Base-by-base conservation (phyloP, 2,888 invertebrate species). In the Euspilapteryx auroguttella region DNA sequence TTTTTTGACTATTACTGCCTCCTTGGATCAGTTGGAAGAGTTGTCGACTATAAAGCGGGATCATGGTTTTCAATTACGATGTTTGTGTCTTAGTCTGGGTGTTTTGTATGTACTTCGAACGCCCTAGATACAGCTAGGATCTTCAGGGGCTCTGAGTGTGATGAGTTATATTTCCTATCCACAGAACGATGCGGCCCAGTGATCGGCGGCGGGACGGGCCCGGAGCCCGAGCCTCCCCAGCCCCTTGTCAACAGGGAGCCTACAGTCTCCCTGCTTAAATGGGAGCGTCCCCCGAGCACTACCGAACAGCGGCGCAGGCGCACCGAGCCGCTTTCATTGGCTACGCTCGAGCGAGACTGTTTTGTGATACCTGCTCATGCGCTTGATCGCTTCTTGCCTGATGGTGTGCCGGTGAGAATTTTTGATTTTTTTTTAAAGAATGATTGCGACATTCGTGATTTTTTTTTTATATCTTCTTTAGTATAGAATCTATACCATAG, bases 291-390 rank as follows among this genome's bases (percentile, higher is more conserved):
- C 3, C 33, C 79, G 44, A 75, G 59, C 34, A 57, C 66, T 34
- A 58, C 75, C 24, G 54, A 59, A 14, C 36, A 44, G 37, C 58
- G 65, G 3, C 49, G 62, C 17, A 25, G 64, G 26, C 79, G 71
- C 31, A 55, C 83, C 27, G 86, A 87, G 53, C 87, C 88, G 22
- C 84, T 87, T 34, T 88, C 89, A 3, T 75, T 93, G 44, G 86
- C 90, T 27, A 88, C 87, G 27, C 77, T 92, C 46, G 90, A 92
- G 65, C 81, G 88, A 47, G 94, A 94, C 76, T 94, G 93, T 66
- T 94, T 94, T 71, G 93, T 94, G 56, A 93, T 94, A 59, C 94
- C 94, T 5, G 87, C 92, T 27, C 90, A 92, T 45, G 89, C 89
- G 54, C 79, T 93, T 44, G 87, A 89, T 56, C 80, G 92, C 43